These are phyloP conservation scores for Argentina silus DNA, from an alignment of 2,797 vertebrate genomes.

Conservation along the genomic window DNA sequence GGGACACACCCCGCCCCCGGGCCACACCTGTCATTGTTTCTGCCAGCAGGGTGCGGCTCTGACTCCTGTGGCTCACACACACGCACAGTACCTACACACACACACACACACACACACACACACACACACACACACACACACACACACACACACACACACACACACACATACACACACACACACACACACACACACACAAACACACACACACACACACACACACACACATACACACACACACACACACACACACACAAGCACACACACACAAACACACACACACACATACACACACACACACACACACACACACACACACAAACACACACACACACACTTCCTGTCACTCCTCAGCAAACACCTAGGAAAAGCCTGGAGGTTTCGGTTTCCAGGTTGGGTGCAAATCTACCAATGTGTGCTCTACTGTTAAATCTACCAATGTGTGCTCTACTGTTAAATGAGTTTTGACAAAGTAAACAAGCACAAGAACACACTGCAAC, in stretches of 20 bases:
- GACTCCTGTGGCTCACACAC: background rate
- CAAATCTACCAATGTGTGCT: too few relatives aligned
- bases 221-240: background rate
- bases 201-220: background rate
- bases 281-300: background rate
- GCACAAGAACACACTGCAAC: too few relatives aligned
- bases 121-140: background rate
- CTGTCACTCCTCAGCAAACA: background rate
- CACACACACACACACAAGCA: background rate
- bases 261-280: background rate
- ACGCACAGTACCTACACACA: conserved; percentile 19
- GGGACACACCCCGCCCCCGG: background rate
- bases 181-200: background rate
- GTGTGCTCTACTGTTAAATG: too few relatives aligned
- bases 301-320: background rate
- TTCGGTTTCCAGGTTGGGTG: background rate
- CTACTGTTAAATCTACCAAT: too few relatives aligned
- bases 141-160: background rate
- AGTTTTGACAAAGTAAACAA: too few relatives aligned
- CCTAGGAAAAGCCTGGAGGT: background rate
- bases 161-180: background rate
- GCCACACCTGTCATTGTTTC: conserved; percentile 22
- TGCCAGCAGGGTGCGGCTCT: conserved; percentile 44
- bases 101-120: background rate
- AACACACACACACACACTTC: background rate